These are phyloP conservation scores for Otocyon megalotis DNA, from an alignment of 2,113 vertebrate genomes.

Conservation along the genomic window DNA sequence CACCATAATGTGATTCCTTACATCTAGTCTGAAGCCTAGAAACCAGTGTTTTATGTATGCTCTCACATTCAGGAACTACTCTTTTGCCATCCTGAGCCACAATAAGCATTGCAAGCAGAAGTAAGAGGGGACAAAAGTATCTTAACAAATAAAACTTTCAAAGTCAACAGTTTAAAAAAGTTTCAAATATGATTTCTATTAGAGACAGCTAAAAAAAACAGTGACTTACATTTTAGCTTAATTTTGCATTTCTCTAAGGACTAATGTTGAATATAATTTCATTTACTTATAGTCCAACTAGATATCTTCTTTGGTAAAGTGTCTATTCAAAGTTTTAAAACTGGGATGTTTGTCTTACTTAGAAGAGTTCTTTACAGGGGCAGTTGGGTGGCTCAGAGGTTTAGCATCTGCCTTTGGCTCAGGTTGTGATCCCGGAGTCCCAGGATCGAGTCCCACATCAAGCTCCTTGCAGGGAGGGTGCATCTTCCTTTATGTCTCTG, in stretches of 20 bases:
- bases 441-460: too few species aligned
- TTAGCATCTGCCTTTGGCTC: too few species aligned
- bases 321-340: neutral
- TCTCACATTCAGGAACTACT: neutral
- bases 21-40: neutral
- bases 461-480: too few species aligned
- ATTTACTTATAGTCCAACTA: neutral
- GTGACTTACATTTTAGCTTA: constrained; percentile 20
- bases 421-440: too few species aligned
- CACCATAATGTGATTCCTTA: neutral
- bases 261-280: neutral
- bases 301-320: neutral
- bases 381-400: too few species aligned
- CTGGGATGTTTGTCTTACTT: neutral
- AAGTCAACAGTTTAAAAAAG: neutral
- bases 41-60: neutral
- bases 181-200: neutral
- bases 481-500: too few species aligned
- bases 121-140: neutral
- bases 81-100: neutral
- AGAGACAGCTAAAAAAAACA: neutral
- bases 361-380: neutral
- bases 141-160: neutral
- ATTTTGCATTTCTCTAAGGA: neutral
- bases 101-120: neutral